These are phyloP conservation scores for Chaetorhynchus papuensis DNA, from an alignment of 2,113 vertebrate species.

Conservation along the genomic window DNA sequence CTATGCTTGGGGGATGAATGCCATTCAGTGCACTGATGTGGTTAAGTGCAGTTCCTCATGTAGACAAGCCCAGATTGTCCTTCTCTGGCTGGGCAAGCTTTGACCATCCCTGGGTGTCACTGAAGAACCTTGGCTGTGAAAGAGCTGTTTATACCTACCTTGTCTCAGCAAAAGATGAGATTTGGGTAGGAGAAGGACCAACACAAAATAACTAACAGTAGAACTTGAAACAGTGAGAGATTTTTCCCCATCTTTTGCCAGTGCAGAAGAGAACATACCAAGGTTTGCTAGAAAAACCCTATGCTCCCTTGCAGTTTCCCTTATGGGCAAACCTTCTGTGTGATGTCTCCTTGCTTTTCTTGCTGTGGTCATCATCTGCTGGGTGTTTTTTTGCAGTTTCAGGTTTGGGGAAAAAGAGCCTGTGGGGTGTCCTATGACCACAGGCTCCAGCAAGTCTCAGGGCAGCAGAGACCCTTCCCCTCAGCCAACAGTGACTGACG, in stretches of 20 bases:
- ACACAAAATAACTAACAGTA: not conserved
- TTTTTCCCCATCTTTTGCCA: not conserved
- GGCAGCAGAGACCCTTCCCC: not conserved
- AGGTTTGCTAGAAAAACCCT: not conserved
- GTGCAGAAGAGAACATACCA: not conserved
- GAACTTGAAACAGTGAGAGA: not conserved
- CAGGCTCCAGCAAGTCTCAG: not conserved
- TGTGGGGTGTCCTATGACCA: fast-evolving
- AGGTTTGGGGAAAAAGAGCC: not conserved
- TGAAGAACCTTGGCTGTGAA: not conserved
- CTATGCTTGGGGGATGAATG: not conserved
- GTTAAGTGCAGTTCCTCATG: not conserved
- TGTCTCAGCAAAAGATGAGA: not conserved
- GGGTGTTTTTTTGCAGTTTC: not conserved
- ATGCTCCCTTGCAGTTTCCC: fast-evolving
- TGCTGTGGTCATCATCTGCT: not conserved
- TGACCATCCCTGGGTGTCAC: not conserved
- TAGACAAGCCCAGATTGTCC: not conserved
- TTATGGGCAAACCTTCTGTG: not conserved
- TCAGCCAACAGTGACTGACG: not conserved
- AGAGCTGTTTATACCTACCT: not conserved
- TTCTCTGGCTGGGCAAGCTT: not conserved
- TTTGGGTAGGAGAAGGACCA: not conserved
- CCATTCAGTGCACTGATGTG: not conserved
- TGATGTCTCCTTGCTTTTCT: not conserved